Evolutionary conservation across 2,888 invertebrate species (phyloP), one percentile per base, ranked within the genome.

Genomic region (Drosophila glabriapex): DNA sequence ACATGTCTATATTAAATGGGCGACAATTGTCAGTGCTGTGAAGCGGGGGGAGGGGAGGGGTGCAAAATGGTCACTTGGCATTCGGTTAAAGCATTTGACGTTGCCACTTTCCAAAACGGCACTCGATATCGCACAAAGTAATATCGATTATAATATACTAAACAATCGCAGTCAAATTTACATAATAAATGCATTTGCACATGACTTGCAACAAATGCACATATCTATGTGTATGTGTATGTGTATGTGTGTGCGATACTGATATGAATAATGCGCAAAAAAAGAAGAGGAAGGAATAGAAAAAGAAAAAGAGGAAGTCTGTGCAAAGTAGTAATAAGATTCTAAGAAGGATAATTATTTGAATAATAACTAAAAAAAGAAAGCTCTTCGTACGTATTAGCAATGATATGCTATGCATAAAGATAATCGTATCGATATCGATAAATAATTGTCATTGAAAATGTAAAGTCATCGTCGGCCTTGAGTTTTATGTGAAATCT

Each of bases 1-100:
- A 77, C 83, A 83, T 85, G 82, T 67, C 68, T 68, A 73, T 70
- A 68, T 79, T 82, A 70, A 78, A 72, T 80, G 85, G 72, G 73
- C 82, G 78, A 78, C 85, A 85, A 85, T 80, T 83, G 75, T 71
- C 81, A 85, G 61, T 25, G 16, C 16, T 16, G 25, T 1, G 16
- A 75, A 64, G 61, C 22, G 10, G 29, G 19, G 37, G 39, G 3
- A 9, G 31, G 9, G 31, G 31, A 28, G 14, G 37, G 29, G 3
- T 54, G 53, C 35, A 35, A 35, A 35, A 35, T 54, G 31, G 37
- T 50, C 60, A 69, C 52, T 55, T 64, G 69, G 53, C 68, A 60
- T 55, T 75, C 62, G 55, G 49, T 54, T 70, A 50, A 75, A 37
- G 53, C 61, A 58, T 65, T 25, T 73, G 58, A 72, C 56, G 62